Base-by-base conservation (phyloP, 2,888 invertebrate genomes). In the Agrilus mali region DNA sequence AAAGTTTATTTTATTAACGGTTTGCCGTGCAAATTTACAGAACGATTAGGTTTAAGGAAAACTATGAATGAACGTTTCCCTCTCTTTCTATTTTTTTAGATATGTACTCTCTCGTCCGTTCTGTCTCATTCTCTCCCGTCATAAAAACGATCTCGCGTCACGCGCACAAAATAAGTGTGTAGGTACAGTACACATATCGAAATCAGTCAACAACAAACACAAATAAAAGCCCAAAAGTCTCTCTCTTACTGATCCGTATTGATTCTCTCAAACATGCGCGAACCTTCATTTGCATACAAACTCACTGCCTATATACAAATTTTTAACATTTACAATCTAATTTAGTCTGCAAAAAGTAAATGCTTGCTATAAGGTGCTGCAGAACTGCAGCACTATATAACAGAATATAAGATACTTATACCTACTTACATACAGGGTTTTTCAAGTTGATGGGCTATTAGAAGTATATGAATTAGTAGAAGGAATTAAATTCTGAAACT, bases 1-100 rank as follows among this genome's bases (percentile, higher is more conserved):
- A 45, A 44, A 49, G 49, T 36, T 47, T 42, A 45, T 49, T 50
- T 49, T 52, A 52, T 51, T 52, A 52, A 49, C 49, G 51, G 51
- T 56, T 56, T 56, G 49, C 55, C 50, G 47, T 55, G 54, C 55
- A 58, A 58, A 58, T 58, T 56, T 58, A 56, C 58, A 54, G 52
- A 56, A 56, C 55, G 58, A 58, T 58, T 58, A 56, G 51, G 55
- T 54, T 53, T 51, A 49, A 53, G 50, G 51, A 49, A 50, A 52
- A 46, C 36, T 43, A 45, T 46, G 46, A 45, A 45, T 49, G 45
- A 47, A 46, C 27, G 27, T 27, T 27, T 27, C 27, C 27, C 10
- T 27, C 27, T 27, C 27, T 27, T 27, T 27, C 32, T 33, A n/a
- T n/a, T 39, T 27, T n/a, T 13, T 17, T 27, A 40, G 40, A 20